Percentiles rank a stretch among this genome's conserved stretches.
These are phyloP conservation scores for Eulemur coronatus DNA, from an alignment of 2,797 vertebrate species.

Conservation along the genomic window DNA sequence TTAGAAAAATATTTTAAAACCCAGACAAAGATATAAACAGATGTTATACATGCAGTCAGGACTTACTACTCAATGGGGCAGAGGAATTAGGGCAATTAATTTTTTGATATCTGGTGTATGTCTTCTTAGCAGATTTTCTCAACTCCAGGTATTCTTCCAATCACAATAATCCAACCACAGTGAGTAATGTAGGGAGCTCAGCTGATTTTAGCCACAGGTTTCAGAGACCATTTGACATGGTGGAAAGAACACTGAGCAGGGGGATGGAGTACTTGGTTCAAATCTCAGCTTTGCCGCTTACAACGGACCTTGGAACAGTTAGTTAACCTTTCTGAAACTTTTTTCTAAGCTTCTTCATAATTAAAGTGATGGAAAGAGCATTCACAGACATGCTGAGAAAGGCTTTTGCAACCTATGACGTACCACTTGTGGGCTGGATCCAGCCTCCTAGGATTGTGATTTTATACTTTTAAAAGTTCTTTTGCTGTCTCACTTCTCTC, in stretches of 20 bases:
- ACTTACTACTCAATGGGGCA: neutral
- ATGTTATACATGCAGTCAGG: neutral
- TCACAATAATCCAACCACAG: neutral
- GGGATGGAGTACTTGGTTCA: neutral
- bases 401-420: neutral
- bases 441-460: neutral
- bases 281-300: conserved; percentile 1
- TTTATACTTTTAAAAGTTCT: neutral
- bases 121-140: conserved; percentile 29
- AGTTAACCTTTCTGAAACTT: neutral
- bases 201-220: neutral
- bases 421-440: neutral
- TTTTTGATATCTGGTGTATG: conserved; percentile 2
- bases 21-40: neutral
- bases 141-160: neutral
- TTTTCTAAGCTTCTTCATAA: conserved; percentile 34
- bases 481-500: conserved; percentile 7
- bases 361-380: neutral
- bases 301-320: neutral
- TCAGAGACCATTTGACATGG: conserved; percentile 26
- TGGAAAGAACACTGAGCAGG: neutral
- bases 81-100: neutral
- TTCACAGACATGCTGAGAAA: neutral
- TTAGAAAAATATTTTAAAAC: conserved; percentile 26
- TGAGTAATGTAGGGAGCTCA: neutral